Base-by-base conservation (phyloP, 2,888 invertebrate species). In the Drosophila percnosoma region DNA sequence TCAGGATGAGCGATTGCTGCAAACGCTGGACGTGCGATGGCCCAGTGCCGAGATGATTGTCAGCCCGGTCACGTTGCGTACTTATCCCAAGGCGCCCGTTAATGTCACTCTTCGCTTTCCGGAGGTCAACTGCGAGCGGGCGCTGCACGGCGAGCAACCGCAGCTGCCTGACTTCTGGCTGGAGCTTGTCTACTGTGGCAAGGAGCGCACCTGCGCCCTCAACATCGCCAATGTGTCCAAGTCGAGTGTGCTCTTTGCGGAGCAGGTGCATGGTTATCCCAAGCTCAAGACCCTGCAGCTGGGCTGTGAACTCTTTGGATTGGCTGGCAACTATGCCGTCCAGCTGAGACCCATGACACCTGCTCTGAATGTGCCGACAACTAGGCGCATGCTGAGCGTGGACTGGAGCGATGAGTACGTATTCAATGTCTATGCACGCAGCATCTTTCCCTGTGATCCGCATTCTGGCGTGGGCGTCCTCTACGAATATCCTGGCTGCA, bases 331-430 rank as follows among this genome's bases (percentile, higher is more conserved):
- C 92, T 97, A 97, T 91, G 96, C 96, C 0, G 94, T 97, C 8
- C 95, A 96, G 59, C 92, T 97, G 67, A 94, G 96, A 42, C 96
- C 97, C 0, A 95, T 96, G 5, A 93, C 94, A 0, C 94, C 94
- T 0, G 94, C 95, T 2, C 95, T 95, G 0, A 84, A 91, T 68
- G 80, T 92, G 65, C 91, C 92, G 42, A 87, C 84, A 15, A 91
- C 91, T 2, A 76, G 91, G 3, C 83, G 91, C 2, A 87, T 91
- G 64, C 81, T 93, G 8, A 91, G 82, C 60, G 97, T 96, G 53
- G 96, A 96, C 85, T 97, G 97, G 97, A 97, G 97, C 61, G 96
- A 96, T 79, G 96, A 97, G 91, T 97, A 96, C 91, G 96, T 97
- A 24, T 95, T 97, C 91, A 97, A 97, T 93, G 97, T 97, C 3